These are phyloP conservation scores for Cyrtodaria siliqua DNA, from an alignment of 2,888 invertebrate species.

Conservation along the genomic window DNA sequence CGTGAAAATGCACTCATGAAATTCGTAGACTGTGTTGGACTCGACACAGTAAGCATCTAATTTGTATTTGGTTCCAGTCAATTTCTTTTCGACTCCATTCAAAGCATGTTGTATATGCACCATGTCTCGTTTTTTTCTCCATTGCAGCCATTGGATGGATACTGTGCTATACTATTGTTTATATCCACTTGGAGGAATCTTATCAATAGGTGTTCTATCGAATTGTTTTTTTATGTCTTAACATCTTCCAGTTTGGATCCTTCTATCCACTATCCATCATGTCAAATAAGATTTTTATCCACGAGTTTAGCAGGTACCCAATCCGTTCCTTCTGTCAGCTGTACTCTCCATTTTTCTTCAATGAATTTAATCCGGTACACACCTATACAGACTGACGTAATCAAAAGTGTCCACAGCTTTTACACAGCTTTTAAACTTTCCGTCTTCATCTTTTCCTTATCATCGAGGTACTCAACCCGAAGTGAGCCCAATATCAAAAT, in stretches of 20 bases:
- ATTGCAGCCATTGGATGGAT: conserved; percentile 18
- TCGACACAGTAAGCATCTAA: conserved; percentile 39
- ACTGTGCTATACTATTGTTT: conserved; percentile 30
- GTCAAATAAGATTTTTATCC: no score
- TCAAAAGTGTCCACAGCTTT: no score
- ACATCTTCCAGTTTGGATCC: not conserved
- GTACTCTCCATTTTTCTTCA: no score
- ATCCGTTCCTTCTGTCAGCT: no score
- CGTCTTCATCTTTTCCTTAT: no score
- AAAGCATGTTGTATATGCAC: conserved; percentile 36
- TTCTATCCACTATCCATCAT: not conserved
- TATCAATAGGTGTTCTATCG: conserved; percentile 18
- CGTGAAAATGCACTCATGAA: conserved; percentile 45
- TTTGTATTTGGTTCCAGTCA: conserved; percentile 25
- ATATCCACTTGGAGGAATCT: conserved; percentile 11
- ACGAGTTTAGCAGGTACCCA: no score
- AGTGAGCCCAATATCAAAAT: no score
- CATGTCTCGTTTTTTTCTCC: no score
- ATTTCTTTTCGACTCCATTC: conserved; percentile 26
- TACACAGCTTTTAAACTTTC: no score
- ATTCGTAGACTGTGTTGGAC: conserved; percentile 30
- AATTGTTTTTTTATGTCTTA: conserved; percentile 1
- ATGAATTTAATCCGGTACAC: no score
- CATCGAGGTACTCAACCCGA: no score
- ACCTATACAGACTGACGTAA: no score